Evolutionary conservation across 2,113 vertebrate species (phyloP), one percentile per base, ranked within the genome.

Genomic region (Peromyscus polionotus): DNA sequence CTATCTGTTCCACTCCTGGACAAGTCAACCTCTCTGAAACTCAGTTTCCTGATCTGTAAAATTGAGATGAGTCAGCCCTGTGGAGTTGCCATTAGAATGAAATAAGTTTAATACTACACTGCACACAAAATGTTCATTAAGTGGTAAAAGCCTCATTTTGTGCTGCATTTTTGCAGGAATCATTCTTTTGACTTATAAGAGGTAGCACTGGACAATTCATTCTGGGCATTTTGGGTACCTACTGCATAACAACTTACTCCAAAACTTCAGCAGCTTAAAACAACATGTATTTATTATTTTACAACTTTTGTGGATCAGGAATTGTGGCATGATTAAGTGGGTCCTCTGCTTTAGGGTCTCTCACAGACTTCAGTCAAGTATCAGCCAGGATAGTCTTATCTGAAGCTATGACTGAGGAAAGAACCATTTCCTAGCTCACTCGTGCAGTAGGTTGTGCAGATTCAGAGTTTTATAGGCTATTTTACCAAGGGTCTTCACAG

Each of bases 151-250:
- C 4, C 33, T 63, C 77, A 6, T 39, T 76, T 96, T 90, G 36
- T 88, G 16, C 51, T 90, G 51, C 68, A 95, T 90, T 84, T 13
- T 26, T 85, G 11, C 31, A 57, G 19, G 28, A 26, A 72, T 79
- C 45, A 65, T 96, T 94, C 81, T 96, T 90, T 93, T 91, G 51
- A 94, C 31, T 67, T 95, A 33, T 77, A 95, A 8, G 16, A 93
- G 65, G 42, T 70, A n/a, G 14, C n/a, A 73, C 80, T 79, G 85
- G 36, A 85, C 39, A 57, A 11, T 75, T 33, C 31, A 68, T 85
- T 80, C 36, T 68, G 96, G 75, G 24, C 39, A 94, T 96, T 96
- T 75, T 85, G 45, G 61, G 93, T 93, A 84, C 42, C 42, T 75
- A 75, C 12, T 88, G 5, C 13, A 79, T 92, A 90, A 83, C 33